Evolutionary conservation across 2,888 invertebrate genomes (phyloP).

Genomic region (Bellardia pandia): DNA sequence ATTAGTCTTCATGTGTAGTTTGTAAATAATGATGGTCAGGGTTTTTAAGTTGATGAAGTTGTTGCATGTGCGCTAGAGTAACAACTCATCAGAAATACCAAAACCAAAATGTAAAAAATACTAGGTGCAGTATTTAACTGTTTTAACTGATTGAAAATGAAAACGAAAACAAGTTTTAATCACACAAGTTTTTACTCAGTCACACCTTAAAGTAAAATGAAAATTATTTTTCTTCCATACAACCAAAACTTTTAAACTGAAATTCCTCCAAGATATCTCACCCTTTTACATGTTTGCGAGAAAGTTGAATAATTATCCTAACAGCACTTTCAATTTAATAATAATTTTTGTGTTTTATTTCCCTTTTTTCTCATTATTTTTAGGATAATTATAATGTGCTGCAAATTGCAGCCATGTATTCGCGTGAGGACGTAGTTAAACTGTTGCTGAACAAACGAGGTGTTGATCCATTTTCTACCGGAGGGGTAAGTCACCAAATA

Average conservation of each 20-base stretch:
- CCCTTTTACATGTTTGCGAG: not conserved
- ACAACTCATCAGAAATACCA: slow-evolving; percentile 24
- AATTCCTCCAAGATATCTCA: slow-evolving; percentile 16
- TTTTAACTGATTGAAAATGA: slow-evolving; percentile 51
- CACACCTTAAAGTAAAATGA: slow-evolving; percentile 32
- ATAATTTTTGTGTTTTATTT: slow-evolving; percentile 7
- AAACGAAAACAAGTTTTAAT: slow-evolving; percentile 16
- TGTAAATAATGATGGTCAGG: slow-evolving; percentile 40
- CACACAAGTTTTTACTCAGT: slow-evolving; percentile 4
- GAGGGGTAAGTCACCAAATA: slow-evolving; percentile 90
- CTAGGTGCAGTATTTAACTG: slow-evolving; percentile 63
- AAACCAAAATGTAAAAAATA: not conserved
- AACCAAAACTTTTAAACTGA: not conserved
- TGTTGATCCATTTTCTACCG: slow-evolving; percentile 95
- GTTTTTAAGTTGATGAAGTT: slow-evolving; percentile 68
- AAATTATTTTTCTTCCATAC: not conserved
- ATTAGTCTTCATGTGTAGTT: slow-evolving; percentile 46
- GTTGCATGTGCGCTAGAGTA: slow-evolving; percentile 62
- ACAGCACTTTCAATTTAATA: slow-evolving; percentile 38
- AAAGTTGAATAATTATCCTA: slow-evolving; percentile 18
- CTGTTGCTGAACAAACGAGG: slow-evolving; percentile 93
- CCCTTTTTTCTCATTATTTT: slow-evolving; percentile 77
- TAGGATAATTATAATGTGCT: slow-evolving; percentile 98
- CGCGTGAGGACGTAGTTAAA: slow-evolving; percentile 97
- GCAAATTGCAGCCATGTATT: slow-evolving; percentile 97